Base-by-base conservation (phyloP, 2,888 invertebrate genomes). In the Antheraea yamamai region DNA sequence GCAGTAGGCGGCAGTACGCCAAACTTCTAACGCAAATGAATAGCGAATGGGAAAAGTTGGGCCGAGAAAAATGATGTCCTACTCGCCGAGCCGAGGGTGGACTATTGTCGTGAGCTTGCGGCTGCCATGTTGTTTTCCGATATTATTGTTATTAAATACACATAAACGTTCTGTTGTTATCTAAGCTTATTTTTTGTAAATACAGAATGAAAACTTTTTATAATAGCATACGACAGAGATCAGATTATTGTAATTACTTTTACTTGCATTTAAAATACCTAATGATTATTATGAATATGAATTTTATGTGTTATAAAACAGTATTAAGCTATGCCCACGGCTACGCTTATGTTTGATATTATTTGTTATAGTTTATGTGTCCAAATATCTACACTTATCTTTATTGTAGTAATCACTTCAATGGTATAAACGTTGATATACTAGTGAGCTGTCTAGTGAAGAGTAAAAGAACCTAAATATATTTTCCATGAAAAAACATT, bases 1-100 rank as follows among this genome's bases (percentile, higher is more conserved):
- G 94, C 93, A 93, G 91, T 90, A 89, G 92, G 91, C 90, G 88
- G 89, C 83, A 84, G 90, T 84, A 92, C 91, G 93, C 81, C 88
- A 88, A 95, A 94, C 94, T 95, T 94, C 93, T 94, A 94, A 95
- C 94, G 92, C 93, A 93, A 94, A 95, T 95, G 95, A 95, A 95
- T 94, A 95, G 93, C 91, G 94, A 95, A 94, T 94, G 93, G 92
- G 93, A 89, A 94, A 95, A 95, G 95, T 95, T 95, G 89, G 85
- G 88, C 85, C 85, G 92, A 92, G 93, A 94, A 95, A 95, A 95
- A 94, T 93, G 92, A 93, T 94, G 94, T 92, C 92, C 91, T 91
- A 90, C 87, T 90, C 90, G 89, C 81, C 84, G 85, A 87, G 86
- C 83, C 82, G 84, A 82, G 85, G 82, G 81, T 83, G 83, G 85